These are phyloP conservation scores for Drepana falcataria DNA, from an alignment of 2,888 invertebrate species.

Conservation along the genomic window DNA sequence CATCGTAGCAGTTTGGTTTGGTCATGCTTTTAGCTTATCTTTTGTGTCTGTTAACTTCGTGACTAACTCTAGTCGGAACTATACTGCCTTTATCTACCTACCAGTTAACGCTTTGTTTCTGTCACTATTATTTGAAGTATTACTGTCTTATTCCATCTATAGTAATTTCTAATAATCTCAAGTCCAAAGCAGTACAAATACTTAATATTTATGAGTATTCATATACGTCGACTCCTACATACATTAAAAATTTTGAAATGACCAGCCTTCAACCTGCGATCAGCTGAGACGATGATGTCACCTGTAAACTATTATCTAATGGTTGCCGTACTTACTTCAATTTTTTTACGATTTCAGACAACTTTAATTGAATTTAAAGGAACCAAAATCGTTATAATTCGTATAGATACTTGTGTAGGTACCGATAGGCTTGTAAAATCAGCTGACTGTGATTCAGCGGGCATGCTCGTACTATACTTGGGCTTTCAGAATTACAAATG, in stretches of 20 bases:
- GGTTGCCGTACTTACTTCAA: conserved; percentile 38
- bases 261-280: conserved; percentile 69
- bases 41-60: conserved; percentile 32
- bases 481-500: conserved; percentile 38
- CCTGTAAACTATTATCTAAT: conserved; percentile 38
- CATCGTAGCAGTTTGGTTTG: conserved; percentile 17
- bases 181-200: conserved; percentile 38
- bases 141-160: not conserved
- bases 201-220: conserved; percentile 7
- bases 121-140: not conserved
- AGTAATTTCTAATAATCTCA: conserved; percentile 16
- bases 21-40: conserved; percentile 40
- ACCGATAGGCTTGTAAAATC: conserved; percentile 11
- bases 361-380: not conserved
- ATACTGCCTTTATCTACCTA: conserved; percentile 35
- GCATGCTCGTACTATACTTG: conserved; percentile 25
- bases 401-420: too few species aligned
- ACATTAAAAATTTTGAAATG: conserved; percentile 32
- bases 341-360: not conserved
- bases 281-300: conserved; percentile 71
- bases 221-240: conserved; percentile 35
- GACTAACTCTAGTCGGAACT: conserved; percentile 23
- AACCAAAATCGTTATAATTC: not conserved
- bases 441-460: conserved; percentile 42
- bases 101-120: conserved; percentile 12